Evolutionary conservation across 2,113 vertebrate genomes (phyloP), one percentile per base, ranked within the genome.

Genomic region (Paracanthobrama guichenoti): DNA sequence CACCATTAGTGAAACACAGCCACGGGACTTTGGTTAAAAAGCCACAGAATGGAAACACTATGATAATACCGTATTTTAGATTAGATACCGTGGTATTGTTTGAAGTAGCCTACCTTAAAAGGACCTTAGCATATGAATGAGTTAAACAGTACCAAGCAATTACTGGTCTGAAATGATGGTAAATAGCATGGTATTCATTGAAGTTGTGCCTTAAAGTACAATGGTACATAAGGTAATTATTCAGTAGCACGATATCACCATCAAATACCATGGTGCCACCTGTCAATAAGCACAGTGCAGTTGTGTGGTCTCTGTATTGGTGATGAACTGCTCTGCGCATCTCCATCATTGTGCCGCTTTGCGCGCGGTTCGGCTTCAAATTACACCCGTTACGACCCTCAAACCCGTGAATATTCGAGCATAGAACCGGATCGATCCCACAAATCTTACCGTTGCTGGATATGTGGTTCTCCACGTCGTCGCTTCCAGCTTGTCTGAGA

Each of bases 401-500:
- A 75, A 55, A 14, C 75, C 75, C 6, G 28, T n/a, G 2, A 16
- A 53, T 7, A 3, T 13, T 0, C 55, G 24, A 26, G 77, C 13
- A 44, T 2, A 26, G 22, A 42, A 71, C 22, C 78, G 18, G 16
- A 50, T 20, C 39, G 14, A 48, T 22, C 18, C 1, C 46, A 18
- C 13, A 42, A 55, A 24, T 35, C 95, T 91, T 94, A 97, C 96
- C 96, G 94, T 96, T 95, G 90, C 95, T 95, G 64, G 95, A 93
- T 92, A 96, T 91, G 90, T 93, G 96, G 93, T 96, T 96, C 92
- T 95, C 94, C 87, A 93, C 91, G 87, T 95, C 94, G 84, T 93
- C 92, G 89, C 92, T 93, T 90, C 93, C 94, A 87, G 90, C 90
- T 91, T 94, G 93, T 76, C 94, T 93, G 77, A 95, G 91, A 92